Percentiles rank a stretch among this genome's conserved stretches.
Evolutionary conservation across 2,888 invertebrate genomes (phyloP).

Genomic region (Chymomyza fuscimana): DNA sequence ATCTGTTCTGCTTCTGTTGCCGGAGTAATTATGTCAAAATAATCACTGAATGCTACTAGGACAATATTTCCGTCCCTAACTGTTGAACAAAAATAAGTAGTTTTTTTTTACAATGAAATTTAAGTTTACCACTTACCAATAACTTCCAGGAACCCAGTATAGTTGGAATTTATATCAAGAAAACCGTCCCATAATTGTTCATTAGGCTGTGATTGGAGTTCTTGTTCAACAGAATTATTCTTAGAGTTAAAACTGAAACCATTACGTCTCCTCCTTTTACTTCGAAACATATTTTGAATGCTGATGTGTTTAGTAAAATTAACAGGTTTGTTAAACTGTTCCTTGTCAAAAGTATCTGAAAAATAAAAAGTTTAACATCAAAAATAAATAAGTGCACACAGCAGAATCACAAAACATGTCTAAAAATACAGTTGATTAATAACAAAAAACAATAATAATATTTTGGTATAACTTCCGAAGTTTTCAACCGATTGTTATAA

Average conservation of each 20-base stretch:
- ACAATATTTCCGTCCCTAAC: constrained; percentile 77
- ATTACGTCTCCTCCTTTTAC: constrained; percentile 64
- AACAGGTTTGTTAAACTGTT: constrained; percentile 67
- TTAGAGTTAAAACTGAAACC: constrained; percentile 5
- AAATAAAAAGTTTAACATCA: neutral
- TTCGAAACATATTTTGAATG: neutral
- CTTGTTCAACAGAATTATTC: constrained; percentile 14
- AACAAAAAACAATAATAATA: no score
- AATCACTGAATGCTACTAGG: constrained; percentile 87
- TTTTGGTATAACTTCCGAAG: no score
- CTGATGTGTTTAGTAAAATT: constrained; percentile 68
- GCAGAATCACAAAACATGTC: no score
- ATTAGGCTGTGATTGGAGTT: neutral
- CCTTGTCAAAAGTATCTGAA: constrained; percentile 61
- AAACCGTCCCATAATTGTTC: constrained; percentile 84
- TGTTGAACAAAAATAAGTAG: constrained; percentile 31
- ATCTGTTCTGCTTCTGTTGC: constrained; percentile 81
- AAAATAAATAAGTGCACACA: no score
- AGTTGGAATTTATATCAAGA: constrained; percentile 88
- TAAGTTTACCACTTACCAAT: constrained; percentile 82
- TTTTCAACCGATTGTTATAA: no score
- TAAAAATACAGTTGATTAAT: no score
- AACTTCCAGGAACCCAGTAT: constrained; percentile 91
- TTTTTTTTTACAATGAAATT: neutral
- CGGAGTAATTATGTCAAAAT: constrained; percentile 86